Conservation (phyloP, 2,113 vertebrate genomes). For the Suncus etruscus region DNA sequence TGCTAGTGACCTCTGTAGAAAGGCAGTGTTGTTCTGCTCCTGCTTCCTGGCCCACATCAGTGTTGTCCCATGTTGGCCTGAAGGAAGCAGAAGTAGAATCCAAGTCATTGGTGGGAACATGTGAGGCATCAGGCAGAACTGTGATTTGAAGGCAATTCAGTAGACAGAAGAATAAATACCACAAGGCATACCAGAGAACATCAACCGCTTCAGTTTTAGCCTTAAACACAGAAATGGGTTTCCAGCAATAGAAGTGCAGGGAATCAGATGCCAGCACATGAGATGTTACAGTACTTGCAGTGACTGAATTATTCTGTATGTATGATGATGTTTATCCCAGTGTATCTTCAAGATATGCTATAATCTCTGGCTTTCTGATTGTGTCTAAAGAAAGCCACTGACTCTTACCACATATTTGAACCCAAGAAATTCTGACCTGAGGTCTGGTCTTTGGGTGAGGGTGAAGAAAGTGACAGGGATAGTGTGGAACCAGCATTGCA, state of each 20-base stretch:
- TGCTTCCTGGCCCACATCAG: background rate
- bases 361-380: background rate
- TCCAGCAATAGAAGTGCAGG: background rate
- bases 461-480: conserved; percentile 14
- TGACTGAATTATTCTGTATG: background rate
- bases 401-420: background rate
- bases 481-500: background rate
- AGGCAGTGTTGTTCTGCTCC: background rate
- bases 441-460: background rate
- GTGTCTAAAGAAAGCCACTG: background rate
- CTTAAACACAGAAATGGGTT: conserved; percentile 10
- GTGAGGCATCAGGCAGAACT: background rate
- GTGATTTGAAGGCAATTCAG: background rate
- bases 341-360: background rate
- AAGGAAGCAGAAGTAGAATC: background rate
- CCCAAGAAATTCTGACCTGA: background rate
- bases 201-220: background rate
- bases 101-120: background rate
- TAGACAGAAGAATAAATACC: background rate
- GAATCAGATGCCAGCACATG: background rate
- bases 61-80: background rate
- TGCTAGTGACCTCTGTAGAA: background rate
- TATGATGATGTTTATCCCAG: background rate
- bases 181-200: background rate
- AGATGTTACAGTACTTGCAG: background rate